Evolutionary conservation across 2,113 vertebrate genomes (phyloP), one percentile per base, ranked within the genome.

Genomic region (Alexandromys fortis): DNA sequence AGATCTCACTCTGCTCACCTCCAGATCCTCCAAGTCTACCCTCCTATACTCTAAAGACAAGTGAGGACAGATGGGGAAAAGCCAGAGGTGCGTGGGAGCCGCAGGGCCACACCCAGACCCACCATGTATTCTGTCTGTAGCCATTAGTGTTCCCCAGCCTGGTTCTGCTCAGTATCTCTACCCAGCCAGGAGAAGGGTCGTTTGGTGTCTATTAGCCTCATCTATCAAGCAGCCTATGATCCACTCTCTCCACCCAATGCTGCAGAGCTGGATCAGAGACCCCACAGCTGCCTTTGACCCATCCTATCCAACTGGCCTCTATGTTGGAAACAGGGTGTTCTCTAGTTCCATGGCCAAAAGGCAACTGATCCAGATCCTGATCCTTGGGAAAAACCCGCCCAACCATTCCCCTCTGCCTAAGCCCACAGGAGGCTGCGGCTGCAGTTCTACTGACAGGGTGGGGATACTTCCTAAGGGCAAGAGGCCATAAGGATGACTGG

Each of bases 351-450:
- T 58, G 94, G 97, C 97, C 97, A 97, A 97, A 90, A 97, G 30
- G 70, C 86, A 79, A 79, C 17, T 0, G 70, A 85, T 94, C 95
- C 94, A 96, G 94, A 82, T 35, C 61, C 86, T 8, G 22, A 79
- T 79, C 90, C 88, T 90, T 96, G 94, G 94, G 95, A 92, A 97
- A 96, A 95, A 79, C 92, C 93, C 65, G 38, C 94, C 96, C 95
- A 94, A 70, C 72, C 10, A n/a, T 89, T 93, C 47, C 49, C 49
- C 83, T 89, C 58, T 14, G 72, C 77, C 38, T 91, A 86, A 79
- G 33, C 89, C 89, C 1, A 55, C 86, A 16, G 55, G 89, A 11
- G 85, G 63, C 73, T 75, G 63, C 22, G 49, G 28, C 76, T 86
- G n/a, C 14, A 24, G 73, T 45, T 86, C 65, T 83, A 17, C 4